Evolutionary conservation across 2,888 invertebrate genomes (phyloP), one percentile per base, ranked within the genome.

Genomic region (Apotomis turbidana): DNA sequence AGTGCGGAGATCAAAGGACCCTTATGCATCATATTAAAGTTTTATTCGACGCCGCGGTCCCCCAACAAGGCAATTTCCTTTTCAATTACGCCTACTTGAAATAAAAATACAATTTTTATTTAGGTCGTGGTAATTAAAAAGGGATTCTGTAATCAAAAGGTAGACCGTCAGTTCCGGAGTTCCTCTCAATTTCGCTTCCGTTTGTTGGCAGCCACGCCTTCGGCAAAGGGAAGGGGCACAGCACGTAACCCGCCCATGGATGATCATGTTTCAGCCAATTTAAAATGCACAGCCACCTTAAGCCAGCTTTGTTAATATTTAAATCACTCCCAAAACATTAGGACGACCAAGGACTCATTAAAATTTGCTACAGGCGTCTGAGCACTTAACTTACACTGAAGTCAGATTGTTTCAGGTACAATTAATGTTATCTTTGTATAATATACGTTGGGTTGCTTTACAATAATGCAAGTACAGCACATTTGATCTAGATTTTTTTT

Each of bases 71-170:
- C 90, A 91, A 93, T 91, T 91, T 92, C 93, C 92, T 92, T 91
- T 93, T 92, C 91, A 92, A 93, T 93, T 93, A 92, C 91, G 90
- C 85, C 91, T 90, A 90, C 93, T 93, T 92, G 92, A 88, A 90
- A 91, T 90, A 91, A 92, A 84, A 93, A 93, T 89, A 91, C 91
- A 91, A 90, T 91, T 93, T 92, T 93, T 91, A 90, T 92, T 91
- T 89, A 87, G 89, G 86, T 87, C 88, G 85, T 88, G 89, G 93
- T 92, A 93, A 93, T 93, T 93, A 93, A 93, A 93, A 93, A 90
- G 92, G 93, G 93, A 92, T 93, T 91, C 88, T 89, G 90, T 92
- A 92, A 92, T 93, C 90, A 91, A 93, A 93, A 93, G 92, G 92
- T 93, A 93, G 90, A 91, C 90, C 87, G 90, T 80, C 87, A 86